A percentile compares a stretch with the other conserved stretches of the same genome.
Conservation (phyloP, 2,113 vertebrate species). For the Bagarius yarrelli region DNA sequence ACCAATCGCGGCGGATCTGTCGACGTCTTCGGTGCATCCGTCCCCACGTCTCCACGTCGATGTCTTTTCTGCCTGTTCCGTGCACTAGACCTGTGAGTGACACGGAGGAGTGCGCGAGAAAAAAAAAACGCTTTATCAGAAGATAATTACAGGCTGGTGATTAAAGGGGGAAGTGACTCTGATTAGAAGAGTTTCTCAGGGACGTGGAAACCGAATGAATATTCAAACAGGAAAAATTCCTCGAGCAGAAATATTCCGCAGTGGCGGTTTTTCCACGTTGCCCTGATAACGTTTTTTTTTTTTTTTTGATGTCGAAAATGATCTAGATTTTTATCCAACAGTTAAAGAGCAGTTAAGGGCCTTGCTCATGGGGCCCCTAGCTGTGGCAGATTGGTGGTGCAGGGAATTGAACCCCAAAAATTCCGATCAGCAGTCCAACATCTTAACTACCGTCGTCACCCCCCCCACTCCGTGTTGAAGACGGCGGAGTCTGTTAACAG, state of each 20-base stretch:
- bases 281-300: not conserved
- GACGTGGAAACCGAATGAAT: constrained; percentile 71
- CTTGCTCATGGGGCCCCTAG: too few relatives aligned
- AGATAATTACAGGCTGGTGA: constrained; percentile 75
- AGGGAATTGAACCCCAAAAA: too few relatives aligned
- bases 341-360: too few relatives aligned
- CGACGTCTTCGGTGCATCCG: too few relatives aligned
- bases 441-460: too few relatives aligned
- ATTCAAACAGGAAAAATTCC: constrained; percentile 63
- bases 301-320: constrained; percentile 2
- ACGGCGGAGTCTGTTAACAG: too few relatives aligned
- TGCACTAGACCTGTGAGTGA: constrained; percentile 74
- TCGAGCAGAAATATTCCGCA: constrained; percentile 40
- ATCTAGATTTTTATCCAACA: too few relatives aligned
- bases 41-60: too few relatives aligned
- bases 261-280: not conserved
- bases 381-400: too few relatives aligned
- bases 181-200: constrained; percentile 72
- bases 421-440: too few relatives aligned
- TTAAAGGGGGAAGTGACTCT: constrained; percentile 78
- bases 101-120: constrained; percentile 65
- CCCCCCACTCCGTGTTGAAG: too few relatives aligned
- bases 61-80: constrained; percentile 56
- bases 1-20: constrained; percentile 72
- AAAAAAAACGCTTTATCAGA: constrained; percentile 74